A percentile compares a stretch with the other conserved stretches of the same genome.
Conservation (phyloP, 2,113 vertebrate species). For the Piaya cayana region DNA sequence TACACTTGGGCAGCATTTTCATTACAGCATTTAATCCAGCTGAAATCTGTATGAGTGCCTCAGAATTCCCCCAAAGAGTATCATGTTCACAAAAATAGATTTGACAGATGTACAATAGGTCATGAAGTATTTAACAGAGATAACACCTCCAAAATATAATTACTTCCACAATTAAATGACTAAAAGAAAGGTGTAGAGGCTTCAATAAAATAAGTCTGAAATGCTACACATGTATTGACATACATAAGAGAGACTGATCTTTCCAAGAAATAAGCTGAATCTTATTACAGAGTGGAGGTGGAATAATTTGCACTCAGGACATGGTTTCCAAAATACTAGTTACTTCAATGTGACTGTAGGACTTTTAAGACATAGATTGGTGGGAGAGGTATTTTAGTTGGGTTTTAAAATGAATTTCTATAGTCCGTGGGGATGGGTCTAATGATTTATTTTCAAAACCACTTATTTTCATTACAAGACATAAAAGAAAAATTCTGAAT, state of each 20-base stretch:
- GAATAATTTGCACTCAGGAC: neutral
- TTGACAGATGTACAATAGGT: constrained; percentile 11
- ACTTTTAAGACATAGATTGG: neutral
- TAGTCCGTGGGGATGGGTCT: neutral
- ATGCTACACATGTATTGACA: neutral
- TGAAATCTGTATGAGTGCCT: constrained; percentile 14
- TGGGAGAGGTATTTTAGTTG: neutral
- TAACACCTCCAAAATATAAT: constrained; percentile 16
- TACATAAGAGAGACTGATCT: neutral
- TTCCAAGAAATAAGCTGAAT: neutral
- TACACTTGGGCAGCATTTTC: constrained; percentile 43
- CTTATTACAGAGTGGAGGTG: neutral
- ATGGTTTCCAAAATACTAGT: neutral
- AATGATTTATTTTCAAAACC: neutral
- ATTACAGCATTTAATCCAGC: constrained; percentile 39
- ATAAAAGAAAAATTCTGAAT: neutral
- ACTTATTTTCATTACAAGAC: neutral
- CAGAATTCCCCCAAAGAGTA: constrained; percentile 26
- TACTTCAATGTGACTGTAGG: neutral
- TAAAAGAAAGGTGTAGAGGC: neutral
- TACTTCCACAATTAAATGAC: constrained; percentile 1
- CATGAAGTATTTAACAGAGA: constrained; percentile 22
- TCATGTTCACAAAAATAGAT: constrained; percentile 20
- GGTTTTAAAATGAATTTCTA: neutral
- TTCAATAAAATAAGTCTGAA: neutral